Evolutionary conservation across 2,888 invertebrate genomes (phyloP), one percentile per base, ranked within the genome.

Genomic region (Pristionchus entomophagus): DNA sequence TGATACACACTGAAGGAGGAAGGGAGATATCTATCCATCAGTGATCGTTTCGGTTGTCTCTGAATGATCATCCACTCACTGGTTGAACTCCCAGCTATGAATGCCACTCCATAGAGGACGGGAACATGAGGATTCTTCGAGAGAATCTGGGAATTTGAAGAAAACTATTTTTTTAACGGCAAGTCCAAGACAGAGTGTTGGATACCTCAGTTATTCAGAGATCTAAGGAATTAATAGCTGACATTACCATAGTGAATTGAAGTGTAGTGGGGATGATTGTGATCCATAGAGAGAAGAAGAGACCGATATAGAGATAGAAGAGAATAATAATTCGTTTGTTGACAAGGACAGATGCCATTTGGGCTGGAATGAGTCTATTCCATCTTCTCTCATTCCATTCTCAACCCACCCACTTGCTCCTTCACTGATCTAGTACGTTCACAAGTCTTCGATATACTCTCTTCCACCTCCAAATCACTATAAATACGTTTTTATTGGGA

Each of bases 231-330:
- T 4, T 6, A n/a, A 32, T 69, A 6, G 8, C 59, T 19, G 17
- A 69, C n/a, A n/a, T n/a, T n/a, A n/a, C 59, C 82, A 41, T 82
- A 19, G 84, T 84, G 32, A 84, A 84, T 38, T 84, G 84, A 1
- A 84, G 49, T 12, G 84, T 49, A 22, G 84, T 84, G 12, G 84
- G 84, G 2, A 69, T 32, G 65, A 84, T 59, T 12, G 65, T 49
- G 2, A 51, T 32, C 84, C 84, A 84, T n/a, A 84, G 59, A 22
- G 84, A 84, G 69, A 84, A 69, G 69, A 84, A 84, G 1, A 69
- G 49, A 0, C 84, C 84, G 29, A 41, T 14, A n/a, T 84, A 65
- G 65, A 84, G 84, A 56, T 69, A 84, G 69, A 84, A 84, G 19
- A 84, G 49, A 56, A 65, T 41, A 32, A 84, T 59, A 6, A 69